These are phyloP conservation scores for Drosophila atroscutellata DNA, from an alignment of 2,888 invertebrate genomes.

Conservation along the genomic window DNA sequence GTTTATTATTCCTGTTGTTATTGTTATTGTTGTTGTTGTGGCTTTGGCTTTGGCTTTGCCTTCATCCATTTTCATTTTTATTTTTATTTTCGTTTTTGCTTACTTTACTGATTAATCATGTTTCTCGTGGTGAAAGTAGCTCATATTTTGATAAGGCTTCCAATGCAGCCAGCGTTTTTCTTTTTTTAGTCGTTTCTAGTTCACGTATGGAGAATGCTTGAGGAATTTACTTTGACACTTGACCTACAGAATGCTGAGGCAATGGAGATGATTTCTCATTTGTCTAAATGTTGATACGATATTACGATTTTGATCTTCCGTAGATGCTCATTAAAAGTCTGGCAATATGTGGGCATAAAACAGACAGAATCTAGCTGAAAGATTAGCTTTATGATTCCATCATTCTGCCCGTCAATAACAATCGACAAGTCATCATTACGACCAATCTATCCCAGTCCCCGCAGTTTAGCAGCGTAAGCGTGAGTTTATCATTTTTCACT, in stretches of 20 bases:
- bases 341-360: background rate
- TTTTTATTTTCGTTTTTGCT: slow-evolving; percentile 44
- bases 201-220: background rate
- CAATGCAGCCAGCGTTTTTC: background rate
- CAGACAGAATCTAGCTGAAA: background rate
- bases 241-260: slow-evolving; percentile 22
- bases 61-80: slow-evolving; percentile 45
- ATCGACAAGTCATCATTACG: slow-evolving; percentile 50
- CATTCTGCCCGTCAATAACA: slow-evolving; percentile 23
- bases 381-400: background rate
- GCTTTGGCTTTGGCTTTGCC: slow-evolving; percentile 39
- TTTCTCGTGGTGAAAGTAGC: slow-evolving; percentile 63
- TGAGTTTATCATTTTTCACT: slow-evolving; percentile 68
- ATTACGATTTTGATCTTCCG: background rate
- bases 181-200: background rate
- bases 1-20: slow-evolving; percentile 41
- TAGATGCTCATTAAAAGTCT: background rate
- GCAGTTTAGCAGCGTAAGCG: slow-evolving; percentile 20
- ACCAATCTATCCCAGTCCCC: background rate
- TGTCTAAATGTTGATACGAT: background rate
- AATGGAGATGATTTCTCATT: background rate
- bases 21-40: slow-evolving; percentile 6
- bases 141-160: slow-evolving; percentile 59
- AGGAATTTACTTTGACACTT: slow-evolving; percentile 19
- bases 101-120: slow-evolving; percentile 75